Conservation (phyloP, 1,140 invertebrate species). For the Dinoponera quadriceps region DNA sequence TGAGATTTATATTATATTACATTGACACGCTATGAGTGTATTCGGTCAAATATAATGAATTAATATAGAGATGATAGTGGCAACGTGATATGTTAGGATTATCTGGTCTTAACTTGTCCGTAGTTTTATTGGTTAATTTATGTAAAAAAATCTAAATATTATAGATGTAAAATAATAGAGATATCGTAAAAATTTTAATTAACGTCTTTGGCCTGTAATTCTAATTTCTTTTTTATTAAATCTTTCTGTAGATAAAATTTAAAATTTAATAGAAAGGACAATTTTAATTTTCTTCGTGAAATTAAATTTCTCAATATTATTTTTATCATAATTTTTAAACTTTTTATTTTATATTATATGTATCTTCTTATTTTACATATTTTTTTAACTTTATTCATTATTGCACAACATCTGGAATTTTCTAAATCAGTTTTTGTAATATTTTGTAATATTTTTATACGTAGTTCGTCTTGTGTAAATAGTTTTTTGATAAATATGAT, state of each 20-base stretch:
- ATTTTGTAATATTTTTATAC: not conserved
- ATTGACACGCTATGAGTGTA: not conserved
- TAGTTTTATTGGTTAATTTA: too few relatives aligned
- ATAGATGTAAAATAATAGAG: too few relatives aligned
- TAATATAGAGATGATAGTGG: not conserved
- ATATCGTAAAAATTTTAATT: not conserved
- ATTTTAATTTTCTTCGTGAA: not conserved
- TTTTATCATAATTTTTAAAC: too few relatives aligned
- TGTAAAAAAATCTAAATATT: too few relatives aligned
- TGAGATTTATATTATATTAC: slow-evolving; percentile 35
- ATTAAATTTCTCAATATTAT: slow-evolving; percentile 8
- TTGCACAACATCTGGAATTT: not conserved
- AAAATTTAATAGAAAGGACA: not conserved
- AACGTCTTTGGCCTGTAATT: not conserved
- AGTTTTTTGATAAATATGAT: slow-evolving; percentile 9
- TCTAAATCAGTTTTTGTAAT: not conserved
- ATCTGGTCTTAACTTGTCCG: not conserved
- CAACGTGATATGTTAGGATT: slow-evolving; percentile 1
- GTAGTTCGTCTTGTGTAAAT: not conserved
- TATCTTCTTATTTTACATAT: not conserved
- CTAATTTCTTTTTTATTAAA: not conserved
- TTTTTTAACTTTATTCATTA: too few relatives aligned
- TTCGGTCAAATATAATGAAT: slow-evolving; percentile 4
- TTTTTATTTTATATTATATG: not conserved
- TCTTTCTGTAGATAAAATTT: not conserved